Conservation (phyloP, 2,113 vertebrate species). For the Notiomystis cincta region DNA sequence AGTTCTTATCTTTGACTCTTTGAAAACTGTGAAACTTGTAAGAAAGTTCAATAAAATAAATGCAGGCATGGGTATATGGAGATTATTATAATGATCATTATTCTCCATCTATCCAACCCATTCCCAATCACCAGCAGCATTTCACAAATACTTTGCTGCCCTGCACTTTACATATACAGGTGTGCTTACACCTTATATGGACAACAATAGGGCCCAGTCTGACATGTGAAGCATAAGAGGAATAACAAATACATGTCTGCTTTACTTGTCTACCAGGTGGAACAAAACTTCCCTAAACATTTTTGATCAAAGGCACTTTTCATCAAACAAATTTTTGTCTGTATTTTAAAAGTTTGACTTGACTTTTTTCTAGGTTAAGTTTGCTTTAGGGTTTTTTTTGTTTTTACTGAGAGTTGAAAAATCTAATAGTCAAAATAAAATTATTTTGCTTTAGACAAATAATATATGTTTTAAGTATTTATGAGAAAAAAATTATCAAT, state of each 20-base stretch:
- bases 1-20: not conserved
- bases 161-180: not conserved
- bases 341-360: conserved; percentile 2
- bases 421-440: not conserved
- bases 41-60: not conserved
- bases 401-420: not conserved
- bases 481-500: not conserved
- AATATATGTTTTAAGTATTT: not conserved
- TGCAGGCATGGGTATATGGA: not conserved
- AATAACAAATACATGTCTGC: conserved; percentile 4
- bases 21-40: not conserved
- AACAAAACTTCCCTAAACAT: conserved; percentile 51
- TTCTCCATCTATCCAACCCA: not conserved
- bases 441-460: not conserved
- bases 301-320: conserved; percentile 50
- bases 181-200: not conserved
- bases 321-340: conserved; percentile 49
- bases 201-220: not conserved
- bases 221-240: not conserved
- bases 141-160: not conserved
- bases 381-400: not conserved
- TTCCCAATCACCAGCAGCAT: not conserved
- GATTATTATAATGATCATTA: not conserved
- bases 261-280: conserved; percentile 29
- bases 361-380: not conserved